Evolutionary conservation across 2,797 vertebrate species (phyloP), one percentile per base, ranked within the genome.

Genomic region (Pangasius larnaudii): DNA sequence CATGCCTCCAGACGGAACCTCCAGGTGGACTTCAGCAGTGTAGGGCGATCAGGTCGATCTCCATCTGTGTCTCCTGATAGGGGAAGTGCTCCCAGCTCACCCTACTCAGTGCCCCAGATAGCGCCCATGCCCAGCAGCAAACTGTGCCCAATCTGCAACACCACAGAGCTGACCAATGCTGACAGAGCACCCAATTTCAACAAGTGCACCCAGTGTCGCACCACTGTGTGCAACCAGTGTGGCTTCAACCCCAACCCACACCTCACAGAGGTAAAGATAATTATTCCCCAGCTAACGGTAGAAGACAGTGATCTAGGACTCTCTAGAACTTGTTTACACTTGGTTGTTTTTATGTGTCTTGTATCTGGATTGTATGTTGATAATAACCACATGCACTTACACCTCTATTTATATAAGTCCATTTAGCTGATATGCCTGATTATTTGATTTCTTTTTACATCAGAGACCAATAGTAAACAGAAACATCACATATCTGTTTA

Each of bases 201-300:
- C 91, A 97, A 96, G 92, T 99, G 98, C 93, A 99, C 98, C 80
- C 98, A 98, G 95, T 99, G 98, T 95, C 97, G 96, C 94, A 95
- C 94, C 93, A 98, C 97, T 10, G 98, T 99, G 94, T 99, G 98
- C 95, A 99, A 98, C 95, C 98, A 99, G 94, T 99, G 98, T 10
- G 98, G 98, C 92, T 99, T 99, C 97, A 99, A 99, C 93, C 98
- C 98, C 91, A 99, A 98, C 94, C 98, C 98, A 0, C 98, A 99
- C 91, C 97, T 99, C 88, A 98, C 97, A 80, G 97, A 98, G 97
- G 97, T 98, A 96, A 90, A 92, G 24, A 77, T n/a, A 74, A 33
- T 36, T 56, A 56, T 22, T 30, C 18, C 30, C n/a, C n/a, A 58
- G 16, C 10, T 61, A 63, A 65, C 1, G 0, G 27, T 67, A 59